phyloP scores from a whole-genome alignment of 2,797 vertebrate genomes.

The Onychomys leucogaster region DNA sequence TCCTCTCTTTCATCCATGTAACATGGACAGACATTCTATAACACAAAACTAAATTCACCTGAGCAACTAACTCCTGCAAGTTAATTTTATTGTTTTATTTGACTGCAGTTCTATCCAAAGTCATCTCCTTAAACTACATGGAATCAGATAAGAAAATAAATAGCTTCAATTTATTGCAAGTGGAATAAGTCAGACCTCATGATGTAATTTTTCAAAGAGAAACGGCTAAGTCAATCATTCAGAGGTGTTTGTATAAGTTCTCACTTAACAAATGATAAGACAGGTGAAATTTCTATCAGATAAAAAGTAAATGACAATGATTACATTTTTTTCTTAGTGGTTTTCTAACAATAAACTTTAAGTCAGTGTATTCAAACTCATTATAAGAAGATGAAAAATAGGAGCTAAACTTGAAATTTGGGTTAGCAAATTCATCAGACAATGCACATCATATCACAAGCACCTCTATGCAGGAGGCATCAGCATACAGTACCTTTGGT shows the following conservation, averaged over 20 bases:
- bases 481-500: fast-evolving
- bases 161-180: not conserved
- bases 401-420: not conserved
- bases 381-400: not conserved
- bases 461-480: not conserved
- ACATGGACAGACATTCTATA: not conserved
- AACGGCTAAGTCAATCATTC: not conserved
- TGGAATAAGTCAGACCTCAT: not conserved
- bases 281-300: not conserved
- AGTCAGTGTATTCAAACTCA: not conserved
- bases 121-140: not conserved
- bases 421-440: not conserved
- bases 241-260: slow-evolving; percentile 10
- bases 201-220: not conserved
- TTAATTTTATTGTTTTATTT: slow-evolving; percentile 36
- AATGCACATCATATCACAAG: fast-evolving
- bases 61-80: not conserved
- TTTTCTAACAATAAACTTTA: slow-evolving; percentile 13
- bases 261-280: not conserved
- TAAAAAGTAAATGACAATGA: not conserved
- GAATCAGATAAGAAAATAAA: not conserved
- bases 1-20: not conserved
- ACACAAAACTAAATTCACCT: not conserved
- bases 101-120: not conserved
- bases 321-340: not conserved